Base-by-base conservation (phyloP, 2,797 vertebrate species). In the Lithobates pipiens region DNA sequence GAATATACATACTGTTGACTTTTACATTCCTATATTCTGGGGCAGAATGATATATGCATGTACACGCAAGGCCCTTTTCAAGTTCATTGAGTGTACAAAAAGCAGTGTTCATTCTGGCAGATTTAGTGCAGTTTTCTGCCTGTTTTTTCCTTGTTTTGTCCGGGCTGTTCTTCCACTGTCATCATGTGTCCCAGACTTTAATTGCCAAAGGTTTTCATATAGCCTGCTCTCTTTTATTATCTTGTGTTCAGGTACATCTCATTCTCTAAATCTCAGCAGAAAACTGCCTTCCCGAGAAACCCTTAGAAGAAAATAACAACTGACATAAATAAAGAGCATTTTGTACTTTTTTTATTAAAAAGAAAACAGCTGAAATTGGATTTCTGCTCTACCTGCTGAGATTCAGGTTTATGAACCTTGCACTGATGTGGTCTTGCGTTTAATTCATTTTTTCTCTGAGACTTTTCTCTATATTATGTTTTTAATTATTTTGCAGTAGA, bases 241-340 rank as follows among this genome's bases (percentile, higher is more conserved):
- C 85, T 79, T 74, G 61, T 75, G 80, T 87, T 79, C 85, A 83
- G 85, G 85, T 87, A 87, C 85, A 87, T 87, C 76, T 83, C 81
- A 82, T 87, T 83, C 85, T 83, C n/a, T 46, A 29, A 67, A 87
- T 54, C 69, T 69, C 81, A 44, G 76, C 15, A 36, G 85, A 83
- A 87, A 82, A 39, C 76, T 83, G 76, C 81, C 79, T 80, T 61
- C 71, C 81, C 18, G 61, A 79, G 32, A 83, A 83, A 80, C 81
- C 61, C 81, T 83, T 87, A 87, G 65, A 86, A 83, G 76, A 79
- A 83, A 87, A 87, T 87, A 87, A 87, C 85, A 87, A 83, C 76
- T 61, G 85, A 83, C 81, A 87, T 83, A 87, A 87, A 87, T 87
- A 87, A 83, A 83, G 76, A 87, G 81, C 81, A 87, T 87, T 87